These are phyloP conservation scores for Podilymbus podiceps DNA, from an alignment of 2,113 vertebrate genomes.

Conservation along the genomic window DNA sequence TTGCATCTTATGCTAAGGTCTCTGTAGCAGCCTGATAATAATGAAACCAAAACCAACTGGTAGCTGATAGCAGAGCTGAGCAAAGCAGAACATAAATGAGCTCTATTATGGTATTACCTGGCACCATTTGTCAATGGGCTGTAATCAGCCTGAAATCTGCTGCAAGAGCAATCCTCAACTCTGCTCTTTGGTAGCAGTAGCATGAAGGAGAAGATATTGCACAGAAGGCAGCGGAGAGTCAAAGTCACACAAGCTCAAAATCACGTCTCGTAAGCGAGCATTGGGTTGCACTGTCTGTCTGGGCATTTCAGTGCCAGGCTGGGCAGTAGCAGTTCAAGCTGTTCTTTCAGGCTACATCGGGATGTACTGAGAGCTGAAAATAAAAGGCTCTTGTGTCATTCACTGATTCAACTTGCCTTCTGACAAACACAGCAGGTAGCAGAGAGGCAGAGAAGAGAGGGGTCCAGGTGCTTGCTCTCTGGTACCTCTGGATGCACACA, in stretches of 20 bases:
- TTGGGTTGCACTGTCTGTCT: background rate
- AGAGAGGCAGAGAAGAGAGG: background rate
- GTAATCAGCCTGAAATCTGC: background rate
- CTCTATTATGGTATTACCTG: background rate
- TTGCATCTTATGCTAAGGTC: background rate
- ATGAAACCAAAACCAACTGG: background rate
- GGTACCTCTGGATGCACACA: background rate
- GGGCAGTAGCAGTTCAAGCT: background rate
- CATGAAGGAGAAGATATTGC: background rate
- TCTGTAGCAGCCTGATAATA: background rate
- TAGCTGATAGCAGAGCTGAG: background rate
- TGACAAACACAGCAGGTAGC: background rate
- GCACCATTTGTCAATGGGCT: background rate
- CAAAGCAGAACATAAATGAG: background rate
- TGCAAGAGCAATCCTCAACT: background rate
- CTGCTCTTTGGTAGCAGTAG: background rate
- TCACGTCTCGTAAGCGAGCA: accelerated
- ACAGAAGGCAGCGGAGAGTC: background rate
- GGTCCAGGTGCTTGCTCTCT: background rate
- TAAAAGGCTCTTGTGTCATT: background rate
- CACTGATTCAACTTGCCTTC: background rate
- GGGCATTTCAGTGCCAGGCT: background rate
- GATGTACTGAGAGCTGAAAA: background rate
- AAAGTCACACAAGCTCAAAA: background rate
- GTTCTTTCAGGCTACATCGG: background rate